Evolutionary conservation across 2,888 invertebrate genomes (phyloP).

Genomic region (Adelphocoris suturalis): DNA sequence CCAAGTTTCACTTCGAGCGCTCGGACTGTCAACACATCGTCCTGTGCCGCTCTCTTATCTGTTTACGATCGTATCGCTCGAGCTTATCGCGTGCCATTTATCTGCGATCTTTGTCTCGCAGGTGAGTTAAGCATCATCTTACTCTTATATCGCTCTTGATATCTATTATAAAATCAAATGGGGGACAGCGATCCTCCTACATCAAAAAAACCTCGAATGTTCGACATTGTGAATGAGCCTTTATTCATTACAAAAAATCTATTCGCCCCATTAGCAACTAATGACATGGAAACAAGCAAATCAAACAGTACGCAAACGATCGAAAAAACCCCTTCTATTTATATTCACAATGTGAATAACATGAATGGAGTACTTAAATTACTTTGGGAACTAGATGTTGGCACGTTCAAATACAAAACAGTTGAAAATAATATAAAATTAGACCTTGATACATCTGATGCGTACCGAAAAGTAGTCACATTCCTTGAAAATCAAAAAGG

Average conservation of each 20-base stretch:
- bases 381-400: not conserved
- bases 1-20: no score
- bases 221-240: not conserved
- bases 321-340: slow-evolving; percentile 23
- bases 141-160: no score
- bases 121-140: no score
- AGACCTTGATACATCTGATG: slow-evolving; percentile 26
- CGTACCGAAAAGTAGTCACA: slow-evolving; percentile 13
- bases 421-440: slow-evolving; percentile 55
- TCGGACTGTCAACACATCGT: no score
- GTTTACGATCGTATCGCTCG: no score
- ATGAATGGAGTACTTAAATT: slow-evolving; percentile 37
- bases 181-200: slow-evolving; percentile 23
- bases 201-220: slow-evolving; percentile 1
- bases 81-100: no score
- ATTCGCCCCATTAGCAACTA: slow-evolving; percentile 38
- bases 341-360: slow-evolving; percentile 11
- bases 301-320: not conserved
- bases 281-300: slow-evolving; percentile 32
- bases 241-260: slow-evolving; percentile 11
- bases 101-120: no score
- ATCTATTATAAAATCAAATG: no score
- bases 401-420: slow-evolving; percentile 23
- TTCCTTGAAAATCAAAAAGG: slow-evolving; percentile 41
- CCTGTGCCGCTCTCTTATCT: no score